Conservation (phyloP, 2,797 vertebrate species). For the Enteromius treurensis region DNA sequence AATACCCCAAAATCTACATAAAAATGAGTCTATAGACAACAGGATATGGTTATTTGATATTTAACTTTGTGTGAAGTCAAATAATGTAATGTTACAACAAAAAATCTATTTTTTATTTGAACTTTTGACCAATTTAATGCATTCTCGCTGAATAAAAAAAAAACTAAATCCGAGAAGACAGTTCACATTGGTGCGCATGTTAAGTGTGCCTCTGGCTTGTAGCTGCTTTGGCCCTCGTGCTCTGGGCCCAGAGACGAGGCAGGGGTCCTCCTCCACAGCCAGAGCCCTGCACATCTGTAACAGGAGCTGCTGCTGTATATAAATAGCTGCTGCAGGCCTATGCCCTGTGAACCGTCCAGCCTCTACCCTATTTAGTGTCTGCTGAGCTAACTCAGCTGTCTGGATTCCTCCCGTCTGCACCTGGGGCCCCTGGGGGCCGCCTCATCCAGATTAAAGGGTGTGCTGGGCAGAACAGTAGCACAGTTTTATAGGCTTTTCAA, state of each 20-base stretch:
- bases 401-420: conserved; percentile 68
- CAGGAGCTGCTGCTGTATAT: conserved; percentile 74
- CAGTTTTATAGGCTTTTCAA: not conserved
- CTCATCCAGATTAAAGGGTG: not conserved
- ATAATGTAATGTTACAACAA: not conserved
- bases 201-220: conserved; percentile 7
- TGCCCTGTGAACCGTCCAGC: conserved; percentile 63
- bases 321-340: conserved; percentile 77
- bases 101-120: not conserved
- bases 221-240: conserved; percentile 16
- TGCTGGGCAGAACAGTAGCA: not conserved
- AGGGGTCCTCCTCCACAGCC: conserved; percentile 69
- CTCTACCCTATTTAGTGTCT: conserved; percentile 67
- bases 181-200: not conserved
- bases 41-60: not conserved
- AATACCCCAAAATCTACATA: not conserved
- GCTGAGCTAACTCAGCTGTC: conserved; percentile 58
- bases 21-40: not conserved
- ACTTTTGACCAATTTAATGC: not conserved
- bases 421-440: conserved; percentile 45
- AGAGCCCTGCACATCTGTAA: conserved; percentile 78
- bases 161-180: not conserved
- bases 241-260: conserved; percentile 72
- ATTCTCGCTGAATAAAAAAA: not conserved
- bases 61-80: not conserved